A percentile compares a stretch with the other conserved stretches of the same genome.
Conservation (phyloP, 1,140 invertebrate genomes). For the Centruroides sculpturatus region DNA sequence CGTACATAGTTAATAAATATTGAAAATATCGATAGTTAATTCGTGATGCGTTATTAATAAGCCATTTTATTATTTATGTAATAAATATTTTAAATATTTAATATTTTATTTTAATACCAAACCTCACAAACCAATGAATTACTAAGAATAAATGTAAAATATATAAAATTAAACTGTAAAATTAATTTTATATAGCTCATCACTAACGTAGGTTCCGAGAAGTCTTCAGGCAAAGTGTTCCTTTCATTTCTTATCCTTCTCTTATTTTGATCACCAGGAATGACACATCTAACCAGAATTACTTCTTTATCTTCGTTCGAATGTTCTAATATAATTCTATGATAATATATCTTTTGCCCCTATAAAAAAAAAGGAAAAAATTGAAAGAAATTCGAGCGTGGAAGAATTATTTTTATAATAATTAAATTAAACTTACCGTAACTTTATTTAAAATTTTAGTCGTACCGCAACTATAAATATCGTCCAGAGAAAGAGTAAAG, state of each 20-base stretch:
- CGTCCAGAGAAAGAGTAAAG: neutral
- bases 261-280: conserved; percentile 12
- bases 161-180: too few relatives aligned
- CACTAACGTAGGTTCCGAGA: conserved; percentile 59
- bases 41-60: too few relatives aligned
- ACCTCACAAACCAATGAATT: too few relatives aligned
- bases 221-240: conserved; percentile 54
- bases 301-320: conserved; percentile 30
- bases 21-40: too few relatives aligned
- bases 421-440: neutral
- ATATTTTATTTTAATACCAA: too few relatives aligned
- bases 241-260: conserved; percentile 39
- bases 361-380: conserved; percentile 5
- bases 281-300: conserved; percentile 40
- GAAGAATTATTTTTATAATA: too few relatives aligned
- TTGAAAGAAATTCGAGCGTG: too few relatives aligned
- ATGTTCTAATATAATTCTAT: conserved; percentile 45
- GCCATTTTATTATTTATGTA: too few relatives aligned
- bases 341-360: conserved; percentile 53
- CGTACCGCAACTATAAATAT: neutral
- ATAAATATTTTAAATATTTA: too few relatives aligned
- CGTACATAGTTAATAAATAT: too few relatives aligned
- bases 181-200: too few relatives aligned
- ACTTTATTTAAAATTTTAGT: neutral
- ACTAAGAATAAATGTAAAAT: too few relatives aligned